These are phyloP conservation scores for Emydura subglobosa DNA, from an alignment of 2,113 vertebrate species.

Conservation along the genomic window DNA sequence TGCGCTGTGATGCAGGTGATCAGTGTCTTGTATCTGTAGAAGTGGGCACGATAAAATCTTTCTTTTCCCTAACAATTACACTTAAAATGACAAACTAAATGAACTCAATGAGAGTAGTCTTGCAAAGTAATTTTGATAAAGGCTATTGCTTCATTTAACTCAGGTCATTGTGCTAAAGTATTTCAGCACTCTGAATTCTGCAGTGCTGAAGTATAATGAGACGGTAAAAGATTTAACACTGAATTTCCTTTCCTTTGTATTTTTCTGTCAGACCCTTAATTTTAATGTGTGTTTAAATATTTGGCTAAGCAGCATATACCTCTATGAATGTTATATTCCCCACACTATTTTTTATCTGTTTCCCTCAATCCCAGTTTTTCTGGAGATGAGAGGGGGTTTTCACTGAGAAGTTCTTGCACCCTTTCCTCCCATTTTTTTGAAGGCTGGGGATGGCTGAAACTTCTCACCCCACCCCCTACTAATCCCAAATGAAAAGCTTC, in stretches of 20 bases:
- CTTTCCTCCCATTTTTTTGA: not conserved
- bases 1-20: not conserved
- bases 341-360: not conserved
- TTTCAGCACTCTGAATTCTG: not conserved
- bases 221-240: not conserved
- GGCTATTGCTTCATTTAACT: not conserved
- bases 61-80: rapidly evolving
- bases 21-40: not conserved
- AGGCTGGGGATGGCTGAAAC: not conserved
- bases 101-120: not conserved
- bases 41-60: not conserved
- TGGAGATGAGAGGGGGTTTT: not conserved
- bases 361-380: not conserved
- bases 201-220: not conserved
- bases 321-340: not conserved
- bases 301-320: rapidly evolving
- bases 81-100: not conserved
- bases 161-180: not conserved
- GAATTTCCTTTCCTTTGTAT: not conserved
- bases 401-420: not conserved
- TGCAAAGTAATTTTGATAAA: not conserved
- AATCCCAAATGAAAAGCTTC: not conserved
- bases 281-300: not conserved
- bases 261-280: not conserved
- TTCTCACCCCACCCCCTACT: not conserved